Evolutionary conservation across 2,797 vertebrate species (phyloP), one percentile per base, ranked within the genome.

Genomic region (Neoniphon sammara): DNA sequence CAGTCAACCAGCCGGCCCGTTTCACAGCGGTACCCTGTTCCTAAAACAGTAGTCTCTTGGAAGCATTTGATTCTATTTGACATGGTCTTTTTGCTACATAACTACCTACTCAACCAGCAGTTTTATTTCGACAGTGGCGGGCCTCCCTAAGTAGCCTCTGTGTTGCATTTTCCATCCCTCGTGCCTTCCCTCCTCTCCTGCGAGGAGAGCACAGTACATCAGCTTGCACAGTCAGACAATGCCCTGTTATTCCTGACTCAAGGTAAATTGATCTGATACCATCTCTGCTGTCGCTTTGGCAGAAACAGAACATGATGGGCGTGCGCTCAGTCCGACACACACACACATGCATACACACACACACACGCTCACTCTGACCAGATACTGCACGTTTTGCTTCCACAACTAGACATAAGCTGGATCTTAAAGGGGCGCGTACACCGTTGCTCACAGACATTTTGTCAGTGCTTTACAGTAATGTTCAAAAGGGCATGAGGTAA

Each of bases 241-340:
- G 75, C 57, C 78, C 74, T 52, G 77, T 75, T 82, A 73, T 75
- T 85, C 87, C 86, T 82, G 83, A 89, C 85, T 85, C 80, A 54
- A 71, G 62, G 66, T 79, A 73, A 87, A 88, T 56, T 27, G 59
- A 85, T 81, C 80, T 71, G 64, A 86, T 75, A 62, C 54, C 74
- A 74, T 85, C 81, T 77, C 73, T 55, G 57, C 79, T 58, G 72
- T 79, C 30, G 20, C 80, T 86, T 85, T 80, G 85, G 84, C 85
- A 85, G 78, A 85, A 82, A 85, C 82, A 50, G 55, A 83, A 83
- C 77, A 71, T 58, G 76, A 80, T 70, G 46, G 59, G 54, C 74
- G 77, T 2, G 39, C 1, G 61, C 53, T 71, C 67, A 21, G 21
- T 18, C 57, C 11, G 20, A 53, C 23, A 23, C 9, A 18, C 44